Base-by-base conservation (phyloP, 2,797 vertebrate species). In the Amphiprion clarkii region DNA sequence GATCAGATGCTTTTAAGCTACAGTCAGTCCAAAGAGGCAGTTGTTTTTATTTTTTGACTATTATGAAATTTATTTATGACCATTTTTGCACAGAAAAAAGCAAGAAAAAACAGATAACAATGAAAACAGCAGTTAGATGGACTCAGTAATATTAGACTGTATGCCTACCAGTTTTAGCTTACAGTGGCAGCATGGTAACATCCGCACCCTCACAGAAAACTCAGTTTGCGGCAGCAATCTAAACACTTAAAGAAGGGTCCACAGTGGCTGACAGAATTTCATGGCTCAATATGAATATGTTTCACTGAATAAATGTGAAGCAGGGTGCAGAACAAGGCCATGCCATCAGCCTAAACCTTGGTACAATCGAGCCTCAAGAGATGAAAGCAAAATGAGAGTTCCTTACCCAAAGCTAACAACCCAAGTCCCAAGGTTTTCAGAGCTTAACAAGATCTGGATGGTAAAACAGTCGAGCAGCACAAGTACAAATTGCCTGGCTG, bases 391-490 rank as follows among this genome's bases (percentile, higher is more conserved):
- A 74, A 64, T 23, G 59, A 73, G 53, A 74, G 78, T 74, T 52
- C 7, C 16, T 6, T 33, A 16, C 49, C 66, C 25, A 31, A 42
- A 31, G 29, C 5, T 9, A 23, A 73, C 31, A 27, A 51, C n/a
- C 39, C 46, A 7, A n/a, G 16, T 48, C 57, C 19, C n/a, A 48
- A 25, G 7, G 29, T 57, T 67, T 79, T 57, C 59, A 51, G 58
- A 60, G 36, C 49, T 71, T 36, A 65, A 76, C 71, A 29, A 44
- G 59, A 62, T 74, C 44, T 76, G 62, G 76, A 55, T 27, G 55
- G 68, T 67, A 57, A 81, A 83, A 76, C 61, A 71, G 55, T 64
- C 63, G 65, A 82, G 58, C 52, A 74, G 68, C 79, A 74, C 0
- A 44, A 25, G 33, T 64, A 74, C 78, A 80, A 86, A 87, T 61